Evolutionary conservation across 2,888 invertebrate species (phyloP).

Genomic region (Muscina levida): DNA sequence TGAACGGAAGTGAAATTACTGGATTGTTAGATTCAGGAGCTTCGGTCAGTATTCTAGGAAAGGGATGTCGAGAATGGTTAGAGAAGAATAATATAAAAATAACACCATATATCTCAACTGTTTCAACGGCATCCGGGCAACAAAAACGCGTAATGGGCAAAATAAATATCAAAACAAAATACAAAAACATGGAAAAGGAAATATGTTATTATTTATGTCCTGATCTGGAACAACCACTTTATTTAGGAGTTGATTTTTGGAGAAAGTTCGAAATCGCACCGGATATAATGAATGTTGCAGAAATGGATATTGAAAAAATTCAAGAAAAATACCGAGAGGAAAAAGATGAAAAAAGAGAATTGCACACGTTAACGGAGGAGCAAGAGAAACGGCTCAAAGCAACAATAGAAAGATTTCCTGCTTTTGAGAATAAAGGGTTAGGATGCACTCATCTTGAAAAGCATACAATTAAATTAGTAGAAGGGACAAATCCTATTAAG

Average conservation of each 20-base stretch:
- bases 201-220: constrained; percentile 23
- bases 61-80: constrained; percentile 14
- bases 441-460: constrained; percentile 46
- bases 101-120: background rate
- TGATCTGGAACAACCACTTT: constrained; percentile 36
- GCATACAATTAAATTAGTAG: constrained; percentile 3
- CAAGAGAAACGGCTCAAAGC: background rate
- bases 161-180: background rate
- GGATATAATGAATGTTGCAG: background rate
- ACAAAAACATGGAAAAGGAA: background rate
- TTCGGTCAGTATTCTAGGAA: constrained; percentile 25
- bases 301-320: constrained; percentile 1
- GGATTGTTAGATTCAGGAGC: constrained; percentile 31
- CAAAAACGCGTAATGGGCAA: constrained; percentile 18
- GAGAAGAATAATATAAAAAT: constrained; percentile 11
- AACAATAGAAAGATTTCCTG: background rate
- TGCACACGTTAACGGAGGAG: background rate
- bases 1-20: background rate
- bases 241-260: constrained; percentile 33
- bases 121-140: constrained; percentile 17
- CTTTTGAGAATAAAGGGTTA: constrained; percentile 33
- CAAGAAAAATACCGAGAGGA: background rate
- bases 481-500: constrained; percentile 4
- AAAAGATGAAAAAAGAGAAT: constrained; percentile 1
- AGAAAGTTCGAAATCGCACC: constrained; percentile 2